Conservation (phyloP, 2,888 invertebrate species). For the Carabus problematicus region DNA sequence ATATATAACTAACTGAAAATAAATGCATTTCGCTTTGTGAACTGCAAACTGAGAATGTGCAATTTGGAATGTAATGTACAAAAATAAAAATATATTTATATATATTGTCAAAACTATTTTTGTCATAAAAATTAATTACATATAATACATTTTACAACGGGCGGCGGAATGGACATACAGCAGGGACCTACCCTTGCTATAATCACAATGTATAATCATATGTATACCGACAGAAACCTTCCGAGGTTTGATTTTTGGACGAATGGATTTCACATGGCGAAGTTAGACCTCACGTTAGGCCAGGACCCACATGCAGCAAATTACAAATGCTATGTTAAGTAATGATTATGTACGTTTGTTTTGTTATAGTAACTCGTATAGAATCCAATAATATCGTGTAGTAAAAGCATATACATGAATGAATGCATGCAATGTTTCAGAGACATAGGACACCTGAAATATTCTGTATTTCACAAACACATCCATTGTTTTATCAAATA, state of each 20-base stretch:
- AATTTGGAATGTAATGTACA: conserved; percentile 40
- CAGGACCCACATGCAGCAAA: conserved; percentile 6
- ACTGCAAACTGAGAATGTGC: conserved; percentile 25
- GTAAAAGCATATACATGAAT: too few relatives aligned
- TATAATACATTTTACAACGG: conserved; percentile 31
- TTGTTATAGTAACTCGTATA: too few relatives aligned
- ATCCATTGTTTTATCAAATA: too few relatives aligned
- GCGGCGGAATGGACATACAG: conserved; percentile 29
- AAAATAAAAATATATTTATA: conserved; percentile 27
- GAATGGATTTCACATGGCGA: conserved; percentile 26
- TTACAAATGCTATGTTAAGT: too few relatives aligned
- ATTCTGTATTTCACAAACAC: too few relatives aligned
- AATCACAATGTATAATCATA: conserved; percentile 27
- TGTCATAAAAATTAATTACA: conserved; percentile 34
- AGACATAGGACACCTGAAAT: too few relatives aligned
- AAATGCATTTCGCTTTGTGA: conserved; percentile 36
- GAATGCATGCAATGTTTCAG: too few relatives aligned
- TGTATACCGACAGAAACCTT: conserved; percentile 12
- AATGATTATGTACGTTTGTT: too few relatives aligned
- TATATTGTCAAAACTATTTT: conserved; percentile 36
- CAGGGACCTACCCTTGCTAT: conserved; percentile 7
- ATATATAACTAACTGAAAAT: conserved; percentile 33
- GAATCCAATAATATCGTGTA: too few relatives aligned
- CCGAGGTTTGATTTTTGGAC: conserved; percentile 27
- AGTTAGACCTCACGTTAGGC: conserved; percentile 25